Conservation (phyloP, 2,113 vertebrate genomes). For the Saimiri boliviensis region DNA sequence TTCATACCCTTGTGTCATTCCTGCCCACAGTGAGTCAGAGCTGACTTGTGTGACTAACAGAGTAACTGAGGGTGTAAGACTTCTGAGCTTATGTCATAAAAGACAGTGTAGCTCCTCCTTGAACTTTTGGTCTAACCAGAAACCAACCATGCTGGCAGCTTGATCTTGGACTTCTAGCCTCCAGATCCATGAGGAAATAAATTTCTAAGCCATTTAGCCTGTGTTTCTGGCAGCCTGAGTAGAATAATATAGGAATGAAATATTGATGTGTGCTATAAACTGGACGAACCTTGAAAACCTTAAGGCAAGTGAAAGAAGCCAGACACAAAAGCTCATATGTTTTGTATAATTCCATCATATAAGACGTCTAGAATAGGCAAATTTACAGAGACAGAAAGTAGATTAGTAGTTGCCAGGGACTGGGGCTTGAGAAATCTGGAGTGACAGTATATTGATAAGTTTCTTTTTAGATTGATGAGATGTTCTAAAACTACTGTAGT, state of each 20-base stretch:
- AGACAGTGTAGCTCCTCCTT: neutral
- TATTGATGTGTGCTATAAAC: neutral
- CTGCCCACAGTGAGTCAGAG: neutral
- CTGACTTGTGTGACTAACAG: neutral
- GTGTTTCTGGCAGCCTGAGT: neutral
- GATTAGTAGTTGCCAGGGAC: neutral
- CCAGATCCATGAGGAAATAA: neutral
- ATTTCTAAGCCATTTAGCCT: neutral
- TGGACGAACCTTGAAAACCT: neutral
- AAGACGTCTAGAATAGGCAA: neutral
- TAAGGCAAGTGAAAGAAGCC: neutral
- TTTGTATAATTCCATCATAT: neutral
- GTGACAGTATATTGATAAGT: neutral
- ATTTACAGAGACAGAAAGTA: neutral
- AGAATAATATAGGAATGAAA: neutral
- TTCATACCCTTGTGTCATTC: neutral
- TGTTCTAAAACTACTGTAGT: neutral
- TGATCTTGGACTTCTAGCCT: neutral
- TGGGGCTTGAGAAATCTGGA: neutral
- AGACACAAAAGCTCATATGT: neutral
- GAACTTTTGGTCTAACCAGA: neutral
- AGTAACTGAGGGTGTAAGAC: neutral
- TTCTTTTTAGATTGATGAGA: neutral
- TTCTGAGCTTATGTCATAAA: neutral
- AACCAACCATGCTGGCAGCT: neutral